Conservation (phyloP, 2,797 vertebrate species). For the Gymnodraco acuticeps region DNA sequence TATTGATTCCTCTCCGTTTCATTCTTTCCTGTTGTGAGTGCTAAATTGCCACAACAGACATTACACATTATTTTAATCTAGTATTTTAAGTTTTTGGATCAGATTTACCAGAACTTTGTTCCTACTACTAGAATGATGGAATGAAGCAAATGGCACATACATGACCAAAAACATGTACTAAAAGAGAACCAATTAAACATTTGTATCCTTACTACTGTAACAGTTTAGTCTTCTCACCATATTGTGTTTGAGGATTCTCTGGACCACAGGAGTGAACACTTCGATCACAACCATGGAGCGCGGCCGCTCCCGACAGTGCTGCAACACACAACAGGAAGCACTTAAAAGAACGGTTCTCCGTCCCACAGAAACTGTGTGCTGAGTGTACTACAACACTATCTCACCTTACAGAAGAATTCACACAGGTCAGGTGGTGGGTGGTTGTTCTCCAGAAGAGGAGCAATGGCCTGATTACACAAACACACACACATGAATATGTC, state of each 20-base stretch:
- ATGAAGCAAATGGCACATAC: not conserved
- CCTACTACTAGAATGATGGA: not conserved
- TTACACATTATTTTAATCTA: not conserved
- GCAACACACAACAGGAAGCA: constrained; percentile 47
- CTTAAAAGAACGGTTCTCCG: not conserved
- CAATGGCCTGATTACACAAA: constrained; percentile 90
- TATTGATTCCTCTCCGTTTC: no score
- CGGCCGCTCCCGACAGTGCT: constrained; percentile 99
- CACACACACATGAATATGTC: constrained; percentile 38
- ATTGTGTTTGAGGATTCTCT: constrained; percentile 99
- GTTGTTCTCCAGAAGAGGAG: constrained; percentile 99
- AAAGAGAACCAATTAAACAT: not conserved
- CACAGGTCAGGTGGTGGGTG: constrained; percentile 98
- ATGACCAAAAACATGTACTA: not conserved
- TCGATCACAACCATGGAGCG: constrained; percentile 99
- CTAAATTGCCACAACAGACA: no score
- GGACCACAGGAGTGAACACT: constrained; percentile 98
- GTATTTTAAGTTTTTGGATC: not conserved
- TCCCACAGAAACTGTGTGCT: no score
- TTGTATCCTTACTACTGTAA: fast-evolving
- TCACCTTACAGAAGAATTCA: constrained; percentile 99
- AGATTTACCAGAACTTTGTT: not conserved
- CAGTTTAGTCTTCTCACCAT: constrained; percentile 87
- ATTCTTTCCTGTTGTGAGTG: no score
- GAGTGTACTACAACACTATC: not conserved